phyloP scores from a whole-genome alignment of 1,140 invertebrate genomes.

The Panulirus ornatus region DNA sequence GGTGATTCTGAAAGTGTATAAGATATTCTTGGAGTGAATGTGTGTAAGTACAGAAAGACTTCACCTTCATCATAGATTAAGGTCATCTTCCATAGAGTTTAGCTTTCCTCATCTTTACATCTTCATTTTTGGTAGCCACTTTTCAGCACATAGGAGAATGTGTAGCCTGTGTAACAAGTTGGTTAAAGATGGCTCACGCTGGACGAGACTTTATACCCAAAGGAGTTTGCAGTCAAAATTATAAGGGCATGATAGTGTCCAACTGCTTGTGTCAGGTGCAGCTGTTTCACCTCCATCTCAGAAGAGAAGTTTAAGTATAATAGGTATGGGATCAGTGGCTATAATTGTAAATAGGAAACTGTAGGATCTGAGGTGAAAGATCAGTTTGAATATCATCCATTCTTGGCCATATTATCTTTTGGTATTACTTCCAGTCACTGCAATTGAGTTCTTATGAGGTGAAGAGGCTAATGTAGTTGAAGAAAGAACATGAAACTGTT shows the following conservation, averaged over 20 bases:
- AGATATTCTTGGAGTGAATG: constrained; percentile 65
- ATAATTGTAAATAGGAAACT: constrained; percentile 49
- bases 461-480: constrained; percentile 29
- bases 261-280: constrained; percentile 19
- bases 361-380: constrained; percentile 51
- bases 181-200: constrained; percentile 60
- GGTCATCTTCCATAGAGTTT: constrained; percentile 70
- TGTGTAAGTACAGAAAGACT: constrained; percentile 71
- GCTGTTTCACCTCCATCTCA: constrained; percentile 17
- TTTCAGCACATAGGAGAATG: constrained; percentile 70
- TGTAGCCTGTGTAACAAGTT: constrained; percentile 55
- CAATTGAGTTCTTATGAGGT: constrained; percentile 25
- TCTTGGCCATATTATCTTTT: constrained; percentile 38
- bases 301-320: background rate
- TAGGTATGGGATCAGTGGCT: constrained; percentile 37
- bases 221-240: constrained; percentile 58
- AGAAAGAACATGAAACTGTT: background rate
- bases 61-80: constrained; percentile 67
- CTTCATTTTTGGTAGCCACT: constrained; percentile 69
- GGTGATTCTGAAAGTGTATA: constrained; percentile 55
- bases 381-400: constrained; percentile 13
- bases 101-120: constrained; percentile 72
- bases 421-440: constrained; percentile 33
- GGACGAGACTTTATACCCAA: constrained; percentile 42
- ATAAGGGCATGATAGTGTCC: background rate